Base-by-base conservation (phyloP, 2,113 vertebrate species). In the Paraplagusia blochii region DNA sequence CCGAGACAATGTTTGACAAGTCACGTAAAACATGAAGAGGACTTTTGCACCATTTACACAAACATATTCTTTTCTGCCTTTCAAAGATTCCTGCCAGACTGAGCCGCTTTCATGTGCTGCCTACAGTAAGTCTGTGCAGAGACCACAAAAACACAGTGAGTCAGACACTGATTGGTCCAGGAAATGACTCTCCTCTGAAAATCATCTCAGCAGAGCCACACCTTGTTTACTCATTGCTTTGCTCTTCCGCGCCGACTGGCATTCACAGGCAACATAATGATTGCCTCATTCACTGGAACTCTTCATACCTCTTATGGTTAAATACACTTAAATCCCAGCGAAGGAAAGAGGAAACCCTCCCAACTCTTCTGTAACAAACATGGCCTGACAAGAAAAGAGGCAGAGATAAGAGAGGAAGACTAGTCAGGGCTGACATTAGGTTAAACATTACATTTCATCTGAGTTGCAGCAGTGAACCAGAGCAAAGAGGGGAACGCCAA, bases 401-500 rank as follows among this genome's bases (percentile, higher is more conserved):
- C 74, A 66, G 65, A 17, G 61, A 77, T 63, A 70, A 67, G 69
- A 80, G 65, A 74, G 70, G 47, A 16, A 45, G 68, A 63, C 69
- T 51, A 77, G 80, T 59, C 66, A 15, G 53, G 74, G 53, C 48
- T 79, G 77, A 85, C 78, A 77, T 65, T 69, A 72, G 83, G 81
- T 85, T 89, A 85, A 86, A 88, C 62, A 29, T 29, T 29, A 29
- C 22, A 29, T 29, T 29, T 69, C 77, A 72, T 79, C 74, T 12
- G 58, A 77, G 69, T 60, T 68, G 66, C 76, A 69, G 68, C 66
- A 84, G 64, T 79, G 82, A 88, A 87, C 79, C 68, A 81, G 69
- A 76, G 74, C 65, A 72, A 82, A 84, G 36, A 8, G 64, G 47
- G 78, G 77, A 81, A 79, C 54, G 69, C 46, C 43, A 81, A 79